Percentiles rank a stretch among this genome's conserved stretches.
These are phyloP conservation scores for Plumapathes pennacea DNA, from an alignment of 92 coral and sea anemone genomes.

Conservation along the genomic window DNA sequence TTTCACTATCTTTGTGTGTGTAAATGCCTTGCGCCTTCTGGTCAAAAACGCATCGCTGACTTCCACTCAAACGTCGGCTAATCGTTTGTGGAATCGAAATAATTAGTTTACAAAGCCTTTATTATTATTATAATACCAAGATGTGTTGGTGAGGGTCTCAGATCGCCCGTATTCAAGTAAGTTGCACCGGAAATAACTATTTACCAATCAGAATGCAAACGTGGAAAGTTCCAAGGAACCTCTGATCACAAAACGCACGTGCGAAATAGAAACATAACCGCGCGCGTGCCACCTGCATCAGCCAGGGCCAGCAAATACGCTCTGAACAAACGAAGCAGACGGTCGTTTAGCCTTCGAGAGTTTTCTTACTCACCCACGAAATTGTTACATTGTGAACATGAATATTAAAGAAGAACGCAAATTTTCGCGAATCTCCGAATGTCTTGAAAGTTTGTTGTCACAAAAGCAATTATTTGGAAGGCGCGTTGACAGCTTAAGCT, in stretches of 20 bases:
- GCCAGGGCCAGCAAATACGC: neutral
- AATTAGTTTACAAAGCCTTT: slow-evolving; percentile 88
- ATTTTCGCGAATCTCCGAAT: slow-evolving; percentile 19
- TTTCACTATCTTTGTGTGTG: no score
- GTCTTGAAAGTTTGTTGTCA: slow-evolving; percentile 56
- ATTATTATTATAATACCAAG: slow-evolving; percentile 65
- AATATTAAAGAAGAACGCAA: slow-evolving; percentile 21
- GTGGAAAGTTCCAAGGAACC: slow-evolving; percentile 29
- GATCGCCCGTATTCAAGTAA: slow-evolving; percentile 31
- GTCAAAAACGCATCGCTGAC: no score
- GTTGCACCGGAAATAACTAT: slow-evolving; percentile 55
- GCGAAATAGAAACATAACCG: slow-evolving; percentile 39
- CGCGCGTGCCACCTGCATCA: slow-evolving; percentile 73
- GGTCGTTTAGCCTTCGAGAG: no score
- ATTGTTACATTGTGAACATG: slow-evolving; percentile 1
- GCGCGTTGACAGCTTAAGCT: slow-evolving; percentile 74
- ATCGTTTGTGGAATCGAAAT: slow-evolving; percentile 74
- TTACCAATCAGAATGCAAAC: slow-evolving; percentile 48
- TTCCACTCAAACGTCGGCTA: no score
- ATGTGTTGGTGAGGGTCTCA: slow-evolving; percentile 50
- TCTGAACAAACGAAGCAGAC: no score
- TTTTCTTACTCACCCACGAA: no score
- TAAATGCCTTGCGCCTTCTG: no score
- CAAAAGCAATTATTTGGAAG: slow-evolving; percentile 69
- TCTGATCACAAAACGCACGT: slow-evolving; percentile 39